Evolutionary conservation across 2,797 vertebrate species (phyloP), one percentile per base, ranked within the genome.

Genomic region (Etheostoma nigrum): DNA sequence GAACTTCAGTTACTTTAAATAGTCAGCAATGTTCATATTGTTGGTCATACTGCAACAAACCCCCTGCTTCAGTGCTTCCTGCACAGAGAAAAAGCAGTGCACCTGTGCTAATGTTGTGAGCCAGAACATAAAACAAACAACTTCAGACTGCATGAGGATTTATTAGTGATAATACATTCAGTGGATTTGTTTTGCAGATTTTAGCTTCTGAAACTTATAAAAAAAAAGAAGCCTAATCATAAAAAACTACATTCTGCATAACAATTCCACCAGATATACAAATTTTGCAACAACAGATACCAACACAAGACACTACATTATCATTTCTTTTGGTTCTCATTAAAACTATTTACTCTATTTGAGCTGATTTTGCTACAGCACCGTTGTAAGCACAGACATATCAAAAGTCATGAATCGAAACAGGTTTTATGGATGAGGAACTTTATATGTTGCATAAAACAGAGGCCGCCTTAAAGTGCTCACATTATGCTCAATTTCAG

Each of bases 391-490:
- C 13, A 47, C 12, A 64, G 11, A 62, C 15, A 19, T 8, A 6
- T 10, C 27, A 51, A 15, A 68, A 45, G 36, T 21, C 58, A 65
- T 40, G 5, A 48, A n/a, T 5, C 12, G 7, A 7, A 71, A 77
- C 60, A 87, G 82, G 83, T 81, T 67, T 81, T 60, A 66, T 27
- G 21, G 49, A 12, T 52, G 75, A 57, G 8, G 36, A 54, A 66
- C 33, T 44, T 66, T 9, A 40, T n/a, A 78, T 23, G 4, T 68
- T 60, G 21, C 48, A 72, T 58, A 78, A 53, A 70, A 81, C 5
- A 77, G 27, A 60, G 27, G 57, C 8, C 27, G n/a, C 25, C 47
- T 66, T 67, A 30, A 30, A 30, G 30, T 30, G 30, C 30, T 30
- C 30, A 30, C 30, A 30, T 30, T 30, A 30, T 30, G 30, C 30